Conservation (phyloP, 2,888 invertebrate species). For the Pomacea canaliculata region DNA sequence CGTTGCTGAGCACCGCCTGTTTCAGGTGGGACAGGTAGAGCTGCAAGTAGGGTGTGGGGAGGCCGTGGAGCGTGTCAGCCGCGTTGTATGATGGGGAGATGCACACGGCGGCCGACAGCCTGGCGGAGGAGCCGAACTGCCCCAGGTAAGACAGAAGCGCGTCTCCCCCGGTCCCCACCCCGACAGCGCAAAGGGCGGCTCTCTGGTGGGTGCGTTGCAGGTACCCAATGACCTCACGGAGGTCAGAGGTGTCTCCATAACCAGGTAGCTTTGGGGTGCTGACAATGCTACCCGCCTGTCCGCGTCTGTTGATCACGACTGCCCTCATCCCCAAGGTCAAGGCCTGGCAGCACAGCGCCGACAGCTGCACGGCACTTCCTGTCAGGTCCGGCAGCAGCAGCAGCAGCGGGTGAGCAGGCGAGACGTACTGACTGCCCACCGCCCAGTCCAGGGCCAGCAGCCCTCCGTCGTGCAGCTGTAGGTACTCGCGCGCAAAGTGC, state of each 20-base stretch:
- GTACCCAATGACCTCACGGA: constrained; percentile 59
- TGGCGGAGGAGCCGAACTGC: constrained; percentile 60
- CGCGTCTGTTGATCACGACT: constrained; percentile 61
- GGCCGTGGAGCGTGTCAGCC: constrained; percentile 18
- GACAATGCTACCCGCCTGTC: constrained; percentile 53
- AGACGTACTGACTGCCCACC: constrained; percentile 22
- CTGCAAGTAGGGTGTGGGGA: constrained; percentile 45
- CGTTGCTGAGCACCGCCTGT: constrained; percentile 47
- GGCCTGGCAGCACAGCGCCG: constrained; percentile 45
- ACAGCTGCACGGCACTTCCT: constrained; percentile 45
- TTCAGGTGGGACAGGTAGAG: constrained; percentile 49
- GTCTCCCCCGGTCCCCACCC: constrained; percentile 56
- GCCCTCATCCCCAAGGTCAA: constrained; percentile 52
- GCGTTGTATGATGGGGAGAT: constrained; percentile 52
- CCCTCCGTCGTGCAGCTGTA: constrained; percentile 61
- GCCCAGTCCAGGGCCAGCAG: constrained; percentile 63
- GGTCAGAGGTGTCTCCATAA: constrained; percentile 60
- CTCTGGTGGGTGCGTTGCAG: constrained; percentile 47
- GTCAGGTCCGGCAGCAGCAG: constrained; percentile 56
- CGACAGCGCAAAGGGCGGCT: constrained; percentile 52
- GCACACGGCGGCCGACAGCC: constrained; percentile 54
- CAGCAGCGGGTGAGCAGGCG: constrained; percentile 39
- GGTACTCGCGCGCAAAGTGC: constrained; percentile 48
- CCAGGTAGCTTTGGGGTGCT: constrained; percentile 59
- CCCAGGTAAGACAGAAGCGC: constrained; percentile 63